Base-by-base conservation (phyloP, 2,797 vertebrate genomes). In the Sebastes iracundus region DNA sequence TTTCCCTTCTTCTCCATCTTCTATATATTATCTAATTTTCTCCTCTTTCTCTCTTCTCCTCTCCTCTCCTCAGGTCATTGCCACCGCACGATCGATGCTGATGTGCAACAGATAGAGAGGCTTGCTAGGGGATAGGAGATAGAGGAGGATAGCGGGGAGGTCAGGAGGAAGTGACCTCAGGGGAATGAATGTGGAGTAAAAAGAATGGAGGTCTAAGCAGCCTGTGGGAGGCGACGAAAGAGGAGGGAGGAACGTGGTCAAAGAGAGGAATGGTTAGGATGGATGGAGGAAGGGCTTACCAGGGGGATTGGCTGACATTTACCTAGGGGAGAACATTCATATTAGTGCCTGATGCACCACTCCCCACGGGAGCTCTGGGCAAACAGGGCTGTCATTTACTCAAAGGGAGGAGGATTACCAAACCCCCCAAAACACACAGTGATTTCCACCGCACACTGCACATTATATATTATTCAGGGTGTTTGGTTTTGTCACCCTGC, bases 351-450 rank as follows among this genome's bases (percentile, higher is more conserved):
- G 86, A 84, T 92, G 81, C 85, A 90, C 55, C 68, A 9, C 74
- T 72, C 85, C 91, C 81, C 68, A 13, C 22, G 87, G 87, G 91
- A 94, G 87, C 85, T 91, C 74, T 92, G 92, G 89, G 93, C 93
- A 96, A 95, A 96, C 94, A 96, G 87, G 82, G 66, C 90, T 96
- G 94, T 90, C 93, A 96, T 96, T 96, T 95, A 94, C 95, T 86
- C 91, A 87, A 75, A 84, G 90, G 83, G 84, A 89, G 86, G 80
- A 89, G 90, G 91, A 94, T 94, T 92, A 93, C 87, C 86, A 88
- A 52, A 52, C 66, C 35, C 79, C 84, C 85, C 80, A 84, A 85
- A 91, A 92, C 85, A 93, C 91, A 91, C 87, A 92, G 52, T 55
- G 65, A 87, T 91, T 85, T 90, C 73, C 88, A 78, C 85, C 16